Base-by-base conservation (phyloP, 2,888 invertebrate species). In the Apeira syringaria region DNA sequence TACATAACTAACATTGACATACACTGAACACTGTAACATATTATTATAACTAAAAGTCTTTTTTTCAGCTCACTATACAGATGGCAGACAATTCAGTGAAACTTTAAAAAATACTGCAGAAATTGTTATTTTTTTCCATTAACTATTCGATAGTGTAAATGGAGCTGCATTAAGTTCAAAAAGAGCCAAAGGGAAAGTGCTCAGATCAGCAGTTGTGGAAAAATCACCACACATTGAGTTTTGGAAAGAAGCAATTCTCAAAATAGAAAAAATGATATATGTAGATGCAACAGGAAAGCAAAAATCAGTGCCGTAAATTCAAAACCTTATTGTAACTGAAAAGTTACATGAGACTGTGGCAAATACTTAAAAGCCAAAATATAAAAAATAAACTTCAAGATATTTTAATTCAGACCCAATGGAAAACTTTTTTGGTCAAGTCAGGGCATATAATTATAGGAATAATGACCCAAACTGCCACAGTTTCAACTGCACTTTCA, bases 361-460 rank as follows among this genome's bases (percentile, higher is more conserved):
- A 20, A 7, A 20, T 26, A 3, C 42, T 43, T 25, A 26, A 39
- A 28, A 25, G 5, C 0, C 25, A 47, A 5, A 18, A 26, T n/a
- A 35, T 48, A 0, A 49, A 42, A 33, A 34, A 9, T 17, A 47
- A 44, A 17, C 47, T 5, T 45, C 53, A 1, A 13, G 54, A 29
- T 53, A 45, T 26, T 56, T 50, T 7, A 56, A 53, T 28, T 44
- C 47, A 3, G 45, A 53, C 8, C 45, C 48, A 1, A 39, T 55
- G 1, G 51, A 50, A 29, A 31, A 38, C 24, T 33, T 44, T 30
- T 48, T 48, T 29, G 39, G 44, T 6, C 43, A 44, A 20, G 48
- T 44, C 1, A 28, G 48, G 10, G 44, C 41, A 4, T 44, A 49
- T 12, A 45, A 49, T 41, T 49, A 28, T 10, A 7, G 32, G 9